Evolutionary conservation across 2,113 vertebrate genomes (phyloP), one percentile per base, ranked within the genome.

Genomic region (Caracal caracal): DNA sequence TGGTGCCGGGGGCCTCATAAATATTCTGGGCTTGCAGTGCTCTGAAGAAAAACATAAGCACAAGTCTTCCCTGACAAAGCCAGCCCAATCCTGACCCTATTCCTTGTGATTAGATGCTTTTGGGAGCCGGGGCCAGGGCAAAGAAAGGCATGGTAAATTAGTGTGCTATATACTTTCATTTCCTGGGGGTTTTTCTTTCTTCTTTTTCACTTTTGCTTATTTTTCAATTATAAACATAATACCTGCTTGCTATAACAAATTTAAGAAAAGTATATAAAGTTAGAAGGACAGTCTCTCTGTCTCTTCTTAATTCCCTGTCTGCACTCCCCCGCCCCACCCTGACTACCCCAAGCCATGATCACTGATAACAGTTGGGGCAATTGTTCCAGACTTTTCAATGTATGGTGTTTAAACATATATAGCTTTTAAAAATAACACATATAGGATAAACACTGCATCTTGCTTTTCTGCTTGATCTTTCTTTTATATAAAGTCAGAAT

Each of bases 171-270:
- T 5, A 26, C 3, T 53, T 87, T 92, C 79, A 40, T 26, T 33
- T 66, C 12, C n/a, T 59, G 56, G 8, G 56, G 6, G 56, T 30
- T 75, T 33, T 83, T 91, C 43, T 76, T 47, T 93, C 66, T 84
- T 73, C 35, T 83, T 81, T 92, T 80, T 24, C n/a, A 78, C 0
- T 59, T 92, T 75, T 65, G 37, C 12, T 80, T 91, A 51, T 76
- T 78, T 93, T 78, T 96, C 71, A 76, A 88, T 81, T 63, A 90
- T 85, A 73, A 86, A 88, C 94, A 53, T 65, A 61, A 89, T 92
- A 24, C 11, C 17, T 81, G 26, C 70, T 78, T 93, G n/a, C 49
- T 89, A 28, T 65, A 70, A 59, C 70, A 95, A 70, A 73, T 90
- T 83, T 65, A 92, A 70, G 30, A 63, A 49, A 75, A 40, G 20